Percentiles rank a stretch among this genome's conserved stretches.
Conservation (phyloP, 2,113 vertebrate species). For the Forbesichthys papilliferus region DNA sequence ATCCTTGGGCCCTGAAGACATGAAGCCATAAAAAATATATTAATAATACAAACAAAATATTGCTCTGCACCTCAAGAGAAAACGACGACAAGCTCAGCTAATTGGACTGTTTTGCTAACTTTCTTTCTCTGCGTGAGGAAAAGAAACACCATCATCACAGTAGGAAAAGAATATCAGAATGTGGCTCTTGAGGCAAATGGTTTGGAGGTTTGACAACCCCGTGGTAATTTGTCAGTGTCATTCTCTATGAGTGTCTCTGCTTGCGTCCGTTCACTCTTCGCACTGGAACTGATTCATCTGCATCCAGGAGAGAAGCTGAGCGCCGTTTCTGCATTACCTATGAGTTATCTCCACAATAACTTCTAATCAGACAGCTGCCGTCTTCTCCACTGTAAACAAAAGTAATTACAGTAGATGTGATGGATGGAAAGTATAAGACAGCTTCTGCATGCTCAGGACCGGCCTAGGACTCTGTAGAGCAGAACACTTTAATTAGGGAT, state of each 20-base stretch:
- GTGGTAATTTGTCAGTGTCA: constrained; percentile 58
- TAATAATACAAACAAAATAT: constrained; percentile 1
- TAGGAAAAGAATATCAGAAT: constrained; percentile 34
- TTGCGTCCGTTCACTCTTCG: constrained; percentile 27
- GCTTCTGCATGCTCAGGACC: constrained; percentile 69
- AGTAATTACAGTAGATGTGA: constrained; percentile 77
- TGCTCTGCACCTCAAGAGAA: not conserved
- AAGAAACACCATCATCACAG: constrained; percentile 25
- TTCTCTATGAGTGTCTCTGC: constrained; percentile 45
- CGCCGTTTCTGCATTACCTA: constrained; percentile 65
- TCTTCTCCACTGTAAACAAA: constrained; percentile 77
- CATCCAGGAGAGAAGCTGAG: constrained; percentile 58
- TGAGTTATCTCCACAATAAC: constrained; percentile 76
- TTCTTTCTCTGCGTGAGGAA: constrained; percentile 34
- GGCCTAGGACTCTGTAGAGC: constrained; percentile 63
- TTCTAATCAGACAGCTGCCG: constrained; percentile 72
- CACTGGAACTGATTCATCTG: constrained; percentile 69
- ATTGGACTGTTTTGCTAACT: constrained; percentile 44
- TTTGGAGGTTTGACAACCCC: constrained; percentile 48
- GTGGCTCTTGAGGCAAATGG: constrained; percentile 29
- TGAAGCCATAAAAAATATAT: constrained; percentile 15
- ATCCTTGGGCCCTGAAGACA: not conserved
- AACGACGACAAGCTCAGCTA: constrained; percentile 23
- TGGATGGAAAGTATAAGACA: constrained; percentile 70
- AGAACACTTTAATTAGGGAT: constrained; percentile 78